These are phyloP conservation scores for Megaceryle alcyon DNA, from an alignment of 2,797 vertebrate species.

Conservation along the genomic window DNA sequence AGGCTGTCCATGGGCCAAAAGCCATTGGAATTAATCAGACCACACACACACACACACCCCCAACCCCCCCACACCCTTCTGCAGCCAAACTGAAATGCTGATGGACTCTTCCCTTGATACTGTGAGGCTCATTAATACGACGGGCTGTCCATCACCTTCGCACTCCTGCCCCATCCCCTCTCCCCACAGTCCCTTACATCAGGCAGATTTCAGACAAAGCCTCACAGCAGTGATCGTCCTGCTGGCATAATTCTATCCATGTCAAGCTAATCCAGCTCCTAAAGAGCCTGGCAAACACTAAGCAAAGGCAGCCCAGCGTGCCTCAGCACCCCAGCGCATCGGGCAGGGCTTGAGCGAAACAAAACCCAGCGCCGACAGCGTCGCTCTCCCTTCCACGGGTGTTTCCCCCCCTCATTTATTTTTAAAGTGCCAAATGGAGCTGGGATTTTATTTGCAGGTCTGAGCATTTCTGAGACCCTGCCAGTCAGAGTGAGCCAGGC, in stretches of 20 bases:
- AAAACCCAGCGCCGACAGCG: background rate
- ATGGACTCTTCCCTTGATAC: background rate
- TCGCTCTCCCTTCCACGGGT: background rate
- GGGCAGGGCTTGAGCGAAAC: background rate
- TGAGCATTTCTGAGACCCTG: background rate
- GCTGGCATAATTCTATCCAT: background rate
- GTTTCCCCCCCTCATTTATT: background rate
- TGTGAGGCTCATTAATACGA: background rate
- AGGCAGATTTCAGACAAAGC: background rate
- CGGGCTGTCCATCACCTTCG: background rate
- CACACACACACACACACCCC: no score
- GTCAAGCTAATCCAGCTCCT: background rate
- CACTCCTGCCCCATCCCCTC: background rate
- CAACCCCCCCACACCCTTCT: no score
- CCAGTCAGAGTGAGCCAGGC: background rate
- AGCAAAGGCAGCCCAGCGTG: background rate
- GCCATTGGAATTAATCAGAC: background rate
- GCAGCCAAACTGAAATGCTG: background rate
- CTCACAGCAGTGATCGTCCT: background rate
- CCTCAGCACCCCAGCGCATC: background rate
- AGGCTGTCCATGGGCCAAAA: background rate
- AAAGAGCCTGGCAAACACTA: background rate
- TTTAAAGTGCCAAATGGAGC: background rate
- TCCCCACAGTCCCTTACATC: background rate
- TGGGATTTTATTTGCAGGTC: background rate